phyloP scores from a whole-genome alignment of 2,113 vertebrate genomes.

The Cryptotis parvus region DNA sequence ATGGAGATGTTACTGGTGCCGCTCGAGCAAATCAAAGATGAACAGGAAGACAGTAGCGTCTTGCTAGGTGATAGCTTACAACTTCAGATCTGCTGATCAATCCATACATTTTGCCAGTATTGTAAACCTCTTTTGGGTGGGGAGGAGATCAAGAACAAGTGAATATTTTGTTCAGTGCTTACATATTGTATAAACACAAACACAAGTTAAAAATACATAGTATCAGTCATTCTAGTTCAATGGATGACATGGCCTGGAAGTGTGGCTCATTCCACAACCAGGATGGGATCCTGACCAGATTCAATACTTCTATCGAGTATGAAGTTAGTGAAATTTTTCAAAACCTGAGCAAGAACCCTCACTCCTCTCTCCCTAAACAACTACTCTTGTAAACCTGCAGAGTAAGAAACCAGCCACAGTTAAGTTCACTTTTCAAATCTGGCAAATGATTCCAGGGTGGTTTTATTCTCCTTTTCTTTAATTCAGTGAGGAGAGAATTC shows the following conservation, averaged over 20 bases:
- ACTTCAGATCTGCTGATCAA: neutral
- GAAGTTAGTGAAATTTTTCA: neutral
- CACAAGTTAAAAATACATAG: neutral
- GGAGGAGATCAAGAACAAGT: neutral
- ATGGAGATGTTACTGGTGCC: too few species aligned
- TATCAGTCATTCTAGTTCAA: neutral
- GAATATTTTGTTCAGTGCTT: neutral
- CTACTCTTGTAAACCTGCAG: neutral
- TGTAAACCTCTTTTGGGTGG: neutral
- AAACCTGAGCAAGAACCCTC: neutral
- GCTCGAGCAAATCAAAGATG: too few species aligned
- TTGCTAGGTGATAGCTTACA: neutral
- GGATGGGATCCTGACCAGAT: neutral
- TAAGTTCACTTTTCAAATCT: neutral
- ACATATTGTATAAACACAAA: neutral
- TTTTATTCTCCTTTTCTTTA: neutral
- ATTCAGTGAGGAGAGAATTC: slow-evolving; percentile 32
- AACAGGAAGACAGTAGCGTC: too few species aligned
- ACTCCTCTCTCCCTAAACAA: neutral
- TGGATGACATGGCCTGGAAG: neutral
- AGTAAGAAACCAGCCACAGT: neutral
- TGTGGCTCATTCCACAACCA: neutral
- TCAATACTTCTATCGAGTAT: neutral
- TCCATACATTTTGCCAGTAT: neutral
- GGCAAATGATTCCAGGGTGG: neutral